Base-by-base conservation (phyloP, 2,888 invertebrate genomes). In the Synergus japonicus region DNA sequence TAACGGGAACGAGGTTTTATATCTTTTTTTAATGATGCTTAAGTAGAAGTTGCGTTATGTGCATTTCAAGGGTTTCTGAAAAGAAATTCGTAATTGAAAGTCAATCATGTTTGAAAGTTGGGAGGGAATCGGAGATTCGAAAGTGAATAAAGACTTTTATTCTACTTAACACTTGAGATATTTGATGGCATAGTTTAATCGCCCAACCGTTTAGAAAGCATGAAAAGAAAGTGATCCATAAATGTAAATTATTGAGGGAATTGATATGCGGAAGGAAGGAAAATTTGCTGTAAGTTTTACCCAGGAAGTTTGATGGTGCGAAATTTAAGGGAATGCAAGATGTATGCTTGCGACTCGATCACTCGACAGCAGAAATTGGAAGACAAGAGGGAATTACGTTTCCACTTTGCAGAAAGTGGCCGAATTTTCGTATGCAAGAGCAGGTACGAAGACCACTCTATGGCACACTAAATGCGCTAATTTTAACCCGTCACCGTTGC, bases 401-500 rank as follows among this genome's bases (percentile, higher is more conserved):
- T n/a, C n/a, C 2, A 18, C 13, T 54, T 54, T 22, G 44, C 69
- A 22, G 73, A 54, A 54, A 49, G 54, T 73, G 10, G 4, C 46
- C 12, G 18, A 46, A 67, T n/a, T 29, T 15, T 54, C 5, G 60
- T 12, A 9, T 10, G 37, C 37, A 54, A 37, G n/a, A n/a, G n/a
- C 54, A 73, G 73, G 69, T 69, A 67, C 3, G 13, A 37, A 73
- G n/a, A 46, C 4, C 46, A 8, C 46, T 69, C 49, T 15, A 54
- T 69, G 49, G n/a, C 29, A 54, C 49, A 37, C 9, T 58, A 43
- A 58, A 79, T 69, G 79, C 66, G 81, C 83, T 83, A 84, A 85
- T 84, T 85, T 83, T 84, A 81, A 82, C 49, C 67, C 76, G 18
- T 67, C 29, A 63, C 37, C 22, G 44, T 76, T 60, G 64, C 76